Evolutionary conservation across 2,797 vertebrate genomes (phyloP).

Genomic region (Spinus olivaceus): DNA sequence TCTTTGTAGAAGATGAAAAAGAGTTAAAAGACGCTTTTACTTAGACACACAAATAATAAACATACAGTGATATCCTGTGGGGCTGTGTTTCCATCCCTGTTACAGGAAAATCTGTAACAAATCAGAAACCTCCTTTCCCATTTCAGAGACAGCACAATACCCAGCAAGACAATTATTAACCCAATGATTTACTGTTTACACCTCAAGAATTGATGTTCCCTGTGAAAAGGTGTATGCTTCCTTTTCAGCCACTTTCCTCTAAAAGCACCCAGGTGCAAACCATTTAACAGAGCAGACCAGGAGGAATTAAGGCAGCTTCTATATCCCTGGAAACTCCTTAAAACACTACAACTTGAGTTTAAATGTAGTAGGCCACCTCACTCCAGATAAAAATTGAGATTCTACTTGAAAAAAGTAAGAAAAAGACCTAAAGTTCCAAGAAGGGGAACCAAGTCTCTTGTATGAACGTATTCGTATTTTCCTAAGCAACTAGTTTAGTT

Average conservation of each 20-base stretch:
- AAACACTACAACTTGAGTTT: neutral
- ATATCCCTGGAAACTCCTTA: neutral
- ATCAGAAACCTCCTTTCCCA: neutral
- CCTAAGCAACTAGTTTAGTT: neutral
- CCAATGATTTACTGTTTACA: neutral
- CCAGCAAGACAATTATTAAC: constrained; percentile 13
- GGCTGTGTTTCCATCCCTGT: neutral
- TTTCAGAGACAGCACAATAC: constrained; percentile 25
- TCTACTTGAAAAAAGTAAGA: neutral
- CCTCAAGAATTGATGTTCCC: neutral
- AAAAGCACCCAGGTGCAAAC: neutral
- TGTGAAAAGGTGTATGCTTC: neutral
- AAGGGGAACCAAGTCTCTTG: neutral
- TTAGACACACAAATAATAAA: constrained; percentile 4
- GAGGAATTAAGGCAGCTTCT: neutral
- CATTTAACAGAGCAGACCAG: neutral
- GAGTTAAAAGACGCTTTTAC: constrained; percentile 18
- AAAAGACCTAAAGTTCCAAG: neutral
- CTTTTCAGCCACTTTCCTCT: neutral
- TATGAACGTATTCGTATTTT: neutral
- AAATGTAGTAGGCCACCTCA: neutral
- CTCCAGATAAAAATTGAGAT: neutral
- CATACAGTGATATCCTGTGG: neutral
- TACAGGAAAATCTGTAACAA: constrained; percentile 26
- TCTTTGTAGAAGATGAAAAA: constrained; percentile 31